A percentile compares a stretch with the other conserved stretches of the same genome.
Conservation (phyloP, 2,113 vertebrate species). For the Cyphomyrus discorhynchus region DNA sequence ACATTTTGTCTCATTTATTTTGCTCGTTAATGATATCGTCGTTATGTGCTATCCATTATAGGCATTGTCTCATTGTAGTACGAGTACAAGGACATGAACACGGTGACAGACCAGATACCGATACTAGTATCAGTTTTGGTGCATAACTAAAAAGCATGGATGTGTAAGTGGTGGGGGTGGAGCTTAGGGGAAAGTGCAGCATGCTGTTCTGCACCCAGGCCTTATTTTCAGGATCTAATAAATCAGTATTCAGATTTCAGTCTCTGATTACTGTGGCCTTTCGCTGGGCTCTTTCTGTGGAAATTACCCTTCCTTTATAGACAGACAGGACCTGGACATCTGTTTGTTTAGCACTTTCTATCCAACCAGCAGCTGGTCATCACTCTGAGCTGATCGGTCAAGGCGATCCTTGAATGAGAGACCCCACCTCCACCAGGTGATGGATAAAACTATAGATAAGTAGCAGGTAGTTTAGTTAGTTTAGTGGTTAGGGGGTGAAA, state of each 20-base stretch:
- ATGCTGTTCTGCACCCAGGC: not conserved
- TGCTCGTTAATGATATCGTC: not conserved
- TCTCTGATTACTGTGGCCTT: not conserved
- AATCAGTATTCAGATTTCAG: not conserved
- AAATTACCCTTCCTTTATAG: not conserved
- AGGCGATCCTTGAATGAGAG: not conserved
- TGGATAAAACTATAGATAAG: not conserved
- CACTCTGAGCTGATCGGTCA: not conserved
- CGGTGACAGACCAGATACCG: not conserved
- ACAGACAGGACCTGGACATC: not conserved
- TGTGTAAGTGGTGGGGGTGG: not conserved
- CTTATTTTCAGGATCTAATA: not conserved
- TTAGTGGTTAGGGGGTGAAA: not conserved
- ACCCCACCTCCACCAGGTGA: not conserved
- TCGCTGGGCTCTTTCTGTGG: not conserved
- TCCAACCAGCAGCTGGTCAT: not conserved
- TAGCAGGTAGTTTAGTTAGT: not conserved
- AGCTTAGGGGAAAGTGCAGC: not conserved
- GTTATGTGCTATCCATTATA: not conserved
- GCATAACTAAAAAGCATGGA: not conserved
- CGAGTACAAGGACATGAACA: not conserved
- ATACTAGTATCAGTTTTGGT: not conserved
- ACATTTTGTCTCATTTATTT: too few species aligned
- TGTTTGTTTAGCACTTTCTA: slow-evolving; percentile 7
- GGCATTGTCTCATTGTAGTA: not conserved